A percentile compares a stretch with the other conserved stretches of the same genome.
phyloP scores from a whole-genome alignment of 2,888 invertebrate genomes.

The Trisateles emortualis region DNA sequence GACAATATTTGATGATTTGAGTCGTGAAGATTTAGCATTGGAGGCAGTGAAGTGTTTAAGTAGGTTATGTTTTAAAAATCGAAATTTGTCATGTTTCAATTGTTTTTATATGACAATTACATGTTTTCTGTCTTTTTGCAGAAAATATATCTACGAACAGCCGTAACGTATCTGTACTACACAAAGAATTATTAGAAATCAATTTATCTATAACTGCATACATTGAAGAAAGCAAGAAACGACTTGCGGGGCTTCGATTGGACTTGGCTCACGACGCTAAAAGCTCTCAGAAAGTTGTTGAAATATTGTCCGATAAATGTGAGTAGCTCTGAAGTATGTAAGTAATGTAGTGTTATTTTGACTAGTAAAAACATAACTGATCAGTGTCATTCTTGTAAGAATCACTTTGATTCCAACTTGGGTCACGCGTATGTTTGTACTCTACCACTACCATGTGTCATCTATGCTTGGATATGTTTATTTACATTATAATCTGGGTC shows the following conservation, averaged over 20 bases:
- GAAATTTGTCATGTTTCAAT: constrained; percentile 65
- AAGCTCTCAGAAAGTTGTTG: constrained; percentile 73
- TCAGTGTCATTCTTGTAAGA: too few species aligned
- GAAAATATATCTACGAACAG: constrained; percentile 74
- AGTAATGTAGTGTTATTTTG: neutral
- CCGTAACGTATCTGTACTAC: constrained; percentile 68
- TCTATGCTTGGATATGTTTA: too few species aligned
- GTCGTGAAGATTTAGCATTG: constrained; percentile 72
- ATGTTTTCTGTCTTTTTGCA: constrained; percentile 49
- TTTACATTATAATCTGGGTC: too few species aligned
- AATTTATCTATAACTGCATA: constrained; percentile 79
- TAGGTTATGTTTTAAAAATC: constrained; percentile 80
- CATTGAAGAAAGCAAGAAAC: constrained; percentile 75
- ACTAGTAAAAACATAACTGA: neutral
- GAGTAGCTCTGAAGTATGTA: constrained; percentile 37
- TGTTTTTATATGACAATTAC: constrained; percentile 57
- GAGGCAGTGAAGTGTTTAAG: constrained; percentile 75
- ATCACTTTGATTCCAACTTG: too few species aligned
- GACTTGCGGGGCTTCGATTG: constrained; percentile 64
- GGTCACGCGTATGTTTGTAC: too few species aligned
- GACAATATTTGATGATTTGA: constrained; percentile 73
- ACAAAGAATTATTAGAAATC: constrained; percentile 77
- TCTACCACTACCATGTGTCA: too few species aligned
- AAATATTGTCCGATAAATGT: constrained; percentile 74
- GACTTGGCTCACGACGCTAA: constrained; percentile 70